A percentile compares a stretch with the other conserved stretches of the same genome.
Conservation (phyloP, 2,888 invertebrate species). For the Drosophila barbarae region DNA sequence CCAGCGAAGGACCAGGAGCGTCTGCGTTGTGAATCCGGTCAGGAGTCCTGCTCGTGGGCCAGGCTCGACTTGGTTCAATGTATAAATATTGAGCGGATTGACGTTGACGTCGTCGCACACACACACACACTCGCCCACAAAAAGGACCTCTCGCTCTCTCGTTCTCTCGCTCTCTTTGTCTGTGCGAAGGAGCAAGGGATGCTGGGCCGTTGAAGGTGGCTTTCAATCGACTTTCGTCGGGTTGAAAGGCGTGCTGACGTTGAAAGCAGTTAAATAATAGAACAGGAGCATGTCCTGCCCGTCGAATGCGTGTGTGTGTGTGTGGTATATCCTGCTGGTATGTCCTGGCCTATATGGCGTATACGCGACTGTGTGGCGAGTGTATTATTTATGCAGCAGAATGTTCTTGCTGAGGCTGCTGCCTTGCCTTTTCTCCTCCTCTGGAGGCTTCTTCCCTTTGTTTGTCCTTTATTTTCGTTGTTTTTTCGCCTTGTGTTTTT, state of each 20-base stretch:
- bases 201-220: conserved; percentile 66
- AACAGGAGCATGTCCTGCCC: conserved; percentile 58
- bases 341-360: conserved; percentile 42
- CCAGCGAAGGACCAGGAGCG: conserved; percentile 51
- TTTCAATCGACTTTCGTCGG: conserved; percentile 69
- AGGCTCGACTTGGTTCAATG: conserved; percentile 51
- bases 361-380: conserved; percentile 35
- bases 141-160: conserved; percentile 14
- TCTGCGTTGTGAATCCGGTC: conserved; percentile 53
- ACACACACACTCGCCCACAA: conserved; percentile 18
- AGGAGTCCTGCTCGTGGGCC: conserved; percentile 44
- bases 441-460: conserved; percentile 17
- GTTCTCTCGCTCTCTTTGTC: conserved; percentile 1
- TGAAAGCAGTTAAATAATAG: conserved; percentile 73
- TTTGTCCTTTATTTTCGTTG: conserved; percentile 28
- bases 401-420: conserved; percentile 40
- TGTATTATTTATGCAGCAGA: conserved; percentile 43
- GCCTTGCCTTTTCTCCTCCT: conserved; percentile 24
- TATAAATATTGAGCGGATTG: conserved; percentile 67
- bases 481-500: conserved; percentile 13
- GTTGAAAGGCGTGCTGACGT: conserved; percentile 55
- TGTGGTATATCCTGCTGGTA: conserved; percentile 33
- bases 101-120: conserved; percentile 51
- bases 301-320: conserved; percentile 9
- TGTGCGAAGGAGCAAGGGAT: conserved; percentile 50